phyloP scores from a whole-genome alignment of 92 coral and sea anemone genomes.

The Virgularia gustaviana region DNA sequence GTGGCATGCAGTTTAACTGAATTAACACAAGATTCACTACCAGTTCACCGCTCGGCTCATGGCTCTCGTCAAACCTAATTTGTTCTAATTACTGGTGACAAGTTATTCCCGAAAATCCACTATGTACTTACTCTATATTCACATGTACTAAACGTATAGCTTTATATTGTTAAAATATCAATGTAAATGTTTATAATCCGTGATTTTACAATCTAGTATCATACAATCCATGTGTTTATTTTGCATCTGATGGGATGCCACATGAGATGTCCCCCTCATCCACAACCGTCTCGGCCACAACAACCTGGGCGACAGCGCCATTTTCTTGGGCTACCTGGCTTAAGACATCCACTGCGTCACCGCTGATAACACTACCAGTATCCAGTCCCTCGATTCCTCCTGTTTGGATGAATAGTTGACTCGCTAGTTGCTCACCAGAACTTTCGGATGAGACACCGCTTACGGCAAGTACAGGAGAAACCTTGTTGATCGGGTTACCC shows the following conservation, averaged over 20 bases:
- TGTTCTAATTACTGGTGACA: no score
- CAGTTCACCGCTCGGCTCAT: no score
- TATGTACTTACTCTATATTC: not conserved
- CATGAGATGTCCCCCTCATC: constrained; percentile 31
- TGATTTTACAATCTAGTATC: not conserved
- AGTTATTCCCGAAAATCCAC: not conserved
- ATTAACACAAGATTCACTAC: no score
- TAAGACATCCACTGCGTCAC: constrained; percentile 36
- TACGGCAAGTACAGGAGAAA: not conserved
- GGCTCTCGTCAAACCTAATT: no score
- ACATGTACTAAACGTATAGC: no score
- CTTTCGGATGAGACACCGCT: constrained; percentile 13
- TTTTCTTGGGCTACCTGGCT: constrained; percentile 39
- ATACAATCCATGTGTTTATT: not conserved
- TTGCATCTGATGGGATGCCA: not conserved
- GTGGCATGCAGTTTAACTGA: no score
- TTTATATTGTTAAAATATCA: no score
- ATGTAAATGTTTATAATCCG: no score
- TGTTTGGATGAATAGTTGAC: constrained; percentile 20
- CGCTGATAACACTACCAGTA: constrained; percentile 21
- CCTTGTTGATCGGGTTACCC: not conserved
- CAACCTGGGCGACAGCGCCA: constrained; percentile 9
- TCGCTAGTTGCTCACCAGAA: constrained; percentile 20
- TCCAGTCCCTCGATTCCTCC: constrained; percentile 13
- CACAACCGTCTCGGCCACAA: constrained; percentile 32